These are phyloP conservation scores for Andrena praecox DNA, from an alignment of 2,888 invertebrate genomes.

Conservation along the genomic window DNA sequence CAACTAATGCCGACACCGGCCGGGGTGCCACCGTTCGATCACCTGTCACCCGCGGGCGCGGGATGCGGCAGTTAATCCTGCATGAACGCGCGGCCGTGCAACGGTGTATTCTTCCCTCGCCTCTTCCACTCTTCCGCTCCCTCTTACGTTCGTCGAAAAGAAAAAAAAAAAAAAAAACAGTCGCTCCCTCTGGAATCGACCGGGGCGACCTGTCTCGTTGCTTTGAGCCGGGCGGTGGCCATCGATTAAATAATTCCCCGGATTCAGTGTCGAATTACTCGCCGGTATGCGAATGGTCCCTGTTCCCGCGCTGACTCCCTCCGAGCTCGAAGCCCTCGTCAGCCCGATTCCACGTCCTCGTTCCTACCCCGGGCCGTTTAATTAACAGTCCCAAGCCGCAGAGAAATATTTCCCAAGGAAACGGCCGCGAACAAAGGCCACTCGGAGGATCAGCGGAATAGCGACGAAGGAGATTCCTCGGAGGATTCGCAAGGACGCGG, in stretches of 20 bases:
- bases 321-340: not conserved
- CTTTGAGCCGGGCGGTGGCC: no score
- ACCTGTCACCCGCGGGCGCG: conserved; percentile 12
- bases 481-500: conserved; percentile 42
- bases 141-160: not conserved
- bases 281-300: no score
- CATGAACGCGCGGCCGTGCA: not conserved
- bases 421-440: conserved; percentile 49
- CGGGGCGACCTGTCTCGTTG: not conserved
- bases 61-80: not conserved
- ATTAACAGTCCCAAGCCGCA: conserved; percentile 36
- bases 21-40: conserved; percentile 31
- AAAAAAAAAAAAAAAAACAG: no score
- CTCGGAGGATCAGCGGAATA: conserved; percentile 54
- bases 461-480: conserved; percentile 52
- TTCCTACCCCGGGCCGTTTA: conserved; percentile 18
- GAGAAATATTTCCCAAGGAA: conserved; percentile 45
- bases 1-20: conserved; percentile 48
- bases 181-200: not conserved
- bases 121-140: not conserved
- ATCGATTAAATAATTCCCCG: no score
- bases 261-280: no score
- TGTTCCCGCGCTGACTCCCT: not conserved
- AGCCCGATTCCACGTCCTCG: conserved; percentile 15
- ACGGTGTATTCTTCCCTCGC: not conserved